Evolutionary conservation across 2,113 vertebrate genomes (phyloP).

Genomic region (Microcebus tavaratra): DNA sequence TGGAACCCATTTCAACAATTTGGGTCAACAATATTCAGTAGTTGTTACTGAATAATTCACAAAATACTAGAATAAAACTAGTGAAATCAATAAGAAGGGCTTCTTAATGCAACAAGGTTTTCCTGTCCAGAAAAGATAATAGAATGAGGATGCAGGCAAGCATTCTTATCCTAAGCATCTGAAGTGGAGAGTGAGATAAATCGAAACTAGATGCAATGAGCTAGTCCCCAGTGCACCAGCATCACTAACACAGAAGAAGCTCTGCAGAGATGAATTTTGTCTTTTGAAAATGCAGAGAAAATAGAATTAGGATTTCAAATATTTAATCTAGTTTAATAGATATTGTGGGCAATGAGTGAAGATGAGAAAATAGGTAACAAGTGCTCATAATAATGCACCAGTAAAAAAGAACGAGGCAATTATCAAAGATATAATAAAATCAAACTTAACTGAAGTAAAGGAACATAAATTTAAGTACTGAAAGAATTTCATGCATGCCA

Average conservation of each 20-base stretch:
- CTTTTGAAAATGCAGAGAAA: slow-evolving; percentile 23
- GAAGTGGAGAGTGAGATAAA: not conserved
- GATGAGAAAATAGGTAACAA: not conserved
- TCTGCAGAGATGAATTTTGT: not conserved
- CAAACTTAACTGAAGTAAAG: not conserved
- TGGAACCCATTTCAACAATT: slow-evolving; percentile 32
- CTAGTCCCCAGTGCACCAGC: not conserved
- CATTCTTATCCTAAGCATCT: not conserved
- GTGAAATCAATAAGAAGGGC: not conserved
- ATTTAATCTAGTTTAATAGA: not conserved
- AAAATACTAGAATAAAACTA: slow-evolving; percentile 9
- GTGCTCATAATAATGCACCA: not conserved
- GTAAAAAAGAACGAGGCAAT: not conserved
- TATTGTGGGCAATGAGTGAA: not conserved
- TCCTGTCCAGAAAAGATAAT: not conserved
- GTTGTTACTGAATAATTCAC: not conserved
- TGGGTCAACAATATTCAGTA: not conserved
- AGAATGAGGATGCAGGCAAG: not conserved
- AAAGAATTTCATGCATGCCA: not conserved
- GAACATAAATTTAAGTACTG: not conserved
- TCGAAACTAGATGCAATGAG: not conserved
- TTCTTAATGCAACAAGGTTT: not conserved
- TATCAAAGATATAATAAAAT: not conserved
- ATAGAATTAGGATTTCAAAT: not conserved
- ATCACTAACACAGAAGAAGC: not conserved